phyloP scores from a whole-genome alignment of 2,113 vertebrate genomes.

The Alethe diademata region DNA sequence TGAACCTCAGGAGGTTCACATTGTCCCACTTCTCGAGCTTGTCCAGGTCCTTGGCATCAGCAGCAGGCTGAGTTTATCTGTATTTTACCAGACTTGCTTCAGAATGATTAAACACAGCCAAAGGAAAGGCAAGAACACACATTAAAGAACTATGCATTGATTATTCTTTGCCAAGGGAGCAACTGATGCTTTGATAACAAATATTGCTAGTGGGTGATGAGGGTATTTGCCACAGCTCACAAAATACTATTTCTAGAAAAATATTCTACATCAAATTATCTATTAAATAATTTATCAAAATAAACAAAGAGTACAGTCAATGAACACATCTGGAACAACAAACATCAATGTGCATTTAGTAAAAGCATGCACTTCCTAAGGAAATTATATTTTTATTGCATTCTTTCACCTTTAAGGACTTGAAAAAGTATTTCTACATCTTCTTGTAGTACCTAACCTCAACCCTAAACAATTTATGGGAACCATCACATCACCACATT shows the following conservation, averaged over 20 bases:
- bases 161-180: background rate
- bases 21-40: background rate
- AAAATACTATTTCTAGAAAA: background rate
- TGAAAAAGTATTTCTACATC: background rate
- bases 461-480: background rate
- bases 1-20: background rate
- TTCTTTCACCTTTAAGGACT: background rate
- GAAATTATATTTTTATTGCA: background rate
- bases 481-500: background rate
- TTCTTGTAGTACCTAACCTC: background rate
- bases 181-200: background rate
- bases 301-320: background rate
- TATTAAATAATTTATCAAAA: background rate
- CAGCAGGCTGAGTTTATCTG: background rate
- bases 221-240: background rate
- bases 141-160: rapidly evolving
- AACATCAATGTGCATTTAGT: background rate
- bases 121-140: background rate
- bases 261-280: background rate
- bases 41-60: background rate
- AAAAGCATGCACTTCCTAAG: background rate
- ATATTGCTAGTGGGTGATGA: background rate
- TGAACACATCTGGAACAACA: background rate
- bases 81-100: background rate
- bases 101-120: background rate